A percentile compares a stretch with the other conserved stretches of the same genome.
These are phyloP conservation scores for Drosophila ochracea DNA, from an alignment of 2,888 invertebrate genomes.

Conservation along the genomic window DNA sequence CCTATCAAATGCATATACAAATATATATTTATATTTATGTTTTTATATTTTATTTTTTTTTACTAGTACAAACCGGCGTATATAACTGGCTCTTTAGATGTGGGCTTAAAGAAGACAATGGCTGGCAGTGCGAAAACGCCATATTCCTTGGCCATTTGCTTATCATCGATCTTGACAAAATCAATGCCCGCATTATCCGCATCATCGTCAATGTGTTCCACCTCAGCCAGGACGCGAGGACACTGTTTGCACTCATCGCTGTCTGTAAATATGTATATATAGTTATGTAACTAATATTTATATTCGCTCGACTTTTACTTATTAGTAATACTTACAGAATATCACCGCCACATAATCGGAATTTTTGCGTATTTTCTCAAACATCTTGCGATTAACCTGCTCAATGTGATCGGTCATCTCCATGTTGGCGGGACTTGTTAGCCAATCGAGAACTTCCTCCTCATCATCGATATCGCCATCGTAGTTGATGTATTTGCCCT, in stretches of 20 bases:
- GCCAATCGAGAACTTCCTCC: constrained; percentile 94
- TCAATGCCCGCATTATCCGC: constrained; percentile 96
- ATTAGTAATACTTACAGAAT: constrained; percentile 90
- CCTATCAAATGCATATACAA: constrained; percentile 85
- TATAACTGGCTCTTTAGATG: constrained; percentile 95
- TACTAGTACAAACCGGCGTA: constrained; percentile 90
- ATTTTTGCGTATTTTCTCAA: constrained; percentile 94
- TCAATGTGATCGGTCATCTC: constrained; percentile 97
- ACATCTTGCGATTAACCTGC: constrained; percentile 96
- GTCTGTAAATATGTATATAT: constrained; percentile 86
- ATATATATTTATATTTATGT: background rate
- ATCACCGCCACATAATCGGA: constrained; percentile 96
- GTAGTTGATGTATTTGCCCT: constrained; percentile 95
- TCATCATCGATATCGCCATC: constrained; percentile 97
- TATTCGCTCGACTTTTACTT: background rate
- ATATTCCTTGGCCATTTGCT: constrained; percentile 93
- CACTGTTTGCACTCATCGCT: constrained; percentile 98
- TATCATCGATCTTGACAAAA: constrained; percentile 96
- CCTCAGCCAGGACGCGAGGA: constrained; percentile 93
- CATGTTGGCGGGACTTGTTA: constrained; percentile 97
- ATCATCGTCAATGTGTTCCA: constrained; percentile 97
- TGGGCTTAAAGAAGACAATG: constrained; percentile 94
- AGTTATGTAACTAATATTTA: background rate
- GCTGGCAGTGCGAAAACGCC: constrained; percentile 96
- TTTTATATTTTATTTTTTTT: background rate